Evolutionary conservation across 2,888 invertebrate species (phyloP).

Genomic region (Zaprionus bogoriensis): DNA sequence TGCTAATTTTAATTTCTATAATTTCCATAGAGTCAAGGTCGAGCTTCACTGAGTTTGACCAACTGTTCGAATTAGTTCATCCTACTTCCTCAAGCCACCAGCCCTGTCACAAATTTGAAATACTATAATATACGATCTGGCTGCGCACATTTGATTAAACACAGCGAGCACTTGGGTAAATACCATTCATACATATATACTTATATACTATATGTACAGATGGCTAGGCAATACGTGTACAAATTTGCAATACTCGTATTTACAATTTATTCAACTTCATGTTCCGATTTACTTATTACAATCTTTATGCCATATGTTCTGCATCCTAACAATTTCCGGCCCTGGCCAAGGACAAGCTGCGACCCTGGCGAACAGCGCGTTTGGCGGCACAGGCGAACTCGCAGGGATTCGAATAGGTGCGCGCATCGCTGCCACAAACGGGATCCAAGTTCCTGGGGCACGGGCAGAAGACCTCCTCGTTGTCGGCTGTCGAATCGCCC

Average conservation of each 20-base stretch:
- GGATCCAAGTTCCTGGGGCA: constrained; percentile 25
- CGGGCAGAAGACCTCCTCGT: not conserved
- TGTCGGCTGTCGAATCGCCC: too few relatives aligned
- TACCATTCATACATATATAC: not conserved
- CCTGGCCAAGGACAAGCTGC: constrained; percentile 31
- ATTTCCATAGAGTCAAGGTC: not conserved
- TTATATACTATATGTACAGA: not conserved
- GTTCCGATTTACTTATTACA: not conserved
- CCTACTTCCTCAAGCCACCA: not conserved
- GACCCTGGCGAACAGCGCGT: constrained; percentile 37
- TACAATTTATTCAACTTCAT: not conserved
- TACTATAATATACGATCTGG: too few relatives aligned
- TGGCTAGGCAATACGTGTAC: not conserved
- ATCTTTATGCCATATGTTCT: not conserved
- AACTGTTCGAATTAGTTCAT: not conserved
- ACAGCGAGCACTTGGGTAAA: not conserved
- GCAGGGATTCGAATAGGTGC: constrained; percentile 68
- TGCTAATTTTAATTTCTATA: not conserved
- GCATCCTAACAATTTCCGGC: constrained; percentile 43
- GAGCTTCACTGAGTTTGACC: not conserved
- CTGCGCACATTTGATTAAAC: not conserved
- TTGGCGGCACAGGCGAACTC: constrained; percentile 58
- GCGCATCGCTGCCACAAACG: constrained; percentile 45
- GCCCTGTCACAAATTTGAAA: not conserved
- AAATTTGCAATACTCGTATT: not conserved